phyloP scores from a whole-genome alignment of 2,113 vertebrate genomes.

The Mesocricetus auratus region DNA sequence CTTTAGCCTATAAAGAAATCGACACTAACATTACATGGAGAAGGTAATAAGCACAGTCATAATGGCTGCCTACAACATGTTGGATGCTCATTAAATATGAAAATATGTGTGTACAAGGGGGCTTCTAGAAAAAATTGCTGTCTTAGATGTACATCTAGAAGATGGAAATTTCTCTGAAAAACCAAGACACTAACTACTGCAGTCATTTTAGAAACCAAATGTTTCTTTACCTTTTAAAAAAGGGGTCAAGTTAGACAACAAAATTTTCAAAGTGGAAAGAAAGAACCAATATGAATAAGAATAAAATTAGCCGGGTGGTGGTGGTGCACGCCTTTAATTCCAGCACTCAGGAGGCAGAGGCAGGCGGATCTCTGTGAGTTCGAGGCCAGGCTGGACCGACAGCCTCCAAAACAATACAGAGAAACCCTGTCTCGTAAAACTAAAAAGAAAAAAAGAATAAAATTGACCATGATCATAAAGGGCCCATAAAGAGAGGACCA shows the following conservation, averaged over 20 bases:
- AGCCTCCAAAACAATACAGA: too few species aligned
- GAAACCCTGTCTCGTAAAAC: too few species aligned
- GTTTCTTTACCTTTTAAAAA: neutral
- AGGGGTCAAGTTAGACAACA: neutral
- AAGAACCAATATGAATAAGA: neutral
- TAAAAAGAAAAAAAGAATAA: neutral
- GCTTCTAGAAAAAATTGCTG: too few species aligned
- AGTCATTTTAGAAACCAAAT: neutral
- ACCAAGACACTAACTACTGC: neutral
- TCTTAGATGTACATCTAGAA: neutral
- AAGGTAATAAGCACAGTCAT: neutral
- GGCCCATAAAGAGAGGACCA: neutral
- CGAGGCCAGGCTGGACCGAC: too few species aligned
- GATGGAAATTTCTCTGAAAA: neutral
- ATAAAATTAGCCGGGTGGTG: too few species aligned
- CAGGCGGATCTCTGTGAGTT: too few species aligned
- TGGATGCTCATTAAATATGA: neutral
- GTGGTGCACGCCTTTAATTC: too few species aligned
- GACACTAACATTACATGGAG: neutral
- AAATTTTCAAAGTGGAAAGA: neutral
- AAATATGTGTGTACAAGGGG: neutral
- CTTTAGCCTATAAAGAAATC: neutral
- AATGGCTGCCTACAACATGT: neutral
- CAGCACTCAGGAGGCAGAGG: too few species aligned
- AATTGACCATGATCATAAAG: neutral